Base-by-base conservation (phyloP, 2,113 vertebrate genomes). In the Ifrita kowaldi region DNA sequence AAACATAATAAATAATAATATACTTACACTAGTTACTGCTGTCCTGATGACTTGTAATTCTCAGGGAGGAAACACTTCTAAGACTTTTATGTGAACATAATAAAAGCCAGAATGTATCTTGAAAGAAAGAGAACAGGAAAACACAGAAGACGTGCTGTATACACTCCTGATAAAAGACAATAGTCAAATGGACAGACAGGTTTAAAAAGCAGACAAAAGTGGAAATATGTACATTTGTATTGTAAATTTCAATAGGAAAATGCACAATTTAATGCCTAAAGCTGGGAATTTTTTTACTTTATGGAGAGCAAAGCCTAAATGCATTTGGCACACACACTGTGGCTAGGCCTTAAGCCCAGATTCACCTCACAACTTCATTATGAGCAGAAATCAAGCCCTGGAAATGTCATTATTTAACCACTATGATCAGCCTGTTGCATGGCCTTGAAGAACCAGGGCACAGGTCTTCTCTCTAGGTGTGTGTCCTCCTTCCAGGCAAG, bases 1-100 rank as follows among this genome's bases (percentile, higher is more conserved):
- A 95, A 67, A 89, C 47, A 52, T 65, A 84, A 91, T 90, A 93
- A 89, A 91, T 87, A 94, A 53, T 63, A 84, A 84, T 37, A 81
- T 52, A 63, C 47, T 86, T 74, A 56, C 69, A 77, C n/a, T 70
- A 49, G 74, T 89, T 92, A 57, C 56, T 82, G 49, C 65, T 82
- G 37, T 82, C 62, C 65, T 84, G 60, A 67, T 73, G 80, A 79
- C 77, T 60, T 82, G 41, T 60, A 82, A 87, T 82, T 92, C 90
- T 95, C 73, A 49, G 30, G 22, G 20, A 82, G 64, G 60, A 93
- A 84, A 87, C 33, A 68, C 65, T 95, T 84, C 17, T 37, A 77
- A 78, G 93, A 49, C 27, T 92, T 86, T 60, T 63, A 94, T 63
- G 57, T 64, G 77, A 93, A 56, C 19, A 47, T 64, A 84, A 63